These are phyloP conservation scores for Rhynchotus rufescens DNA, from an alignment of 2,797 vertebrate species.

Conservation along the genomic window DNA sequence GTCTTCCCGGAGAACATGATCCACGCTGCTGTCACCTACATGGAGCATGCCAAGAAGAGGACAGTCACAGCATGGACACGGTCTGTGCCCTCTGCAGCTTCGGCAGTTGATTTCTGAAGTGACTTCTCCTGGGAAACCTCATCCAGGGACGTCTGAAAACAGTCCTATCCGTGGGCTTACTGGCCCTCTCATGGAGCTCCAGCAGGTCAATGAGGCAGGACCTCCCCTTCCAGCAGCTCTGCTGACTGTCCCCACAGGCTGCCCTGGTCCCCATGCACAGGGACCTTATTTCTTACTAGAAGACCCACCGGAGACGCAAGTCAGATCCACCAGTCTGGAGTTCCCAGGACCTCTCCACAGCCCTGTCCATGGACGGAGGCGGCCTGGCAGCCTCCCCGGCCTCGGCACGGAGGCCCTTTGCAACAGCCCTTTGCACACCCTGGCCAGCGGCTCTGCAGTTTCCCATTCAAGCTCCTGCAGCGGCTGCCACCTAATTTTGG, in stretches of 20 bases:
- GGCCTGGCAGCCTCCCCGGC: not conserved
- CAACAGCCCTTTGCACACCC: not conserved
- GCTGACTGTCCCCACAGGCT: not conserved
- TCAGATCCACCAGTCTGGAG: not conserved
- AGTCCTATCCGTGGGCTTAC: fast-evolving
- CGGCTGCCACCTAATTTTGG: not conserved
- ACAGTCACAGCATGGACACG: too few relatives aligned
- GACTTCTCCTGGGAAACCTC: not conserved
- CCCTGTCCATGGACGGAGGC: not conserved
- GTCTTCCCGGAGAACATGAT: too few relatives aligned
- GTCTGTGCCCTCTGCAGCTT: too few relatives aligned
- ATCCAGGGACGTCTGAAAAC: fast-evolving
- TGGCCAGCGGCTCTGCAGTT: not conserved
- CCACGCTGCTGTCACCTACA: too few relatives aligned
- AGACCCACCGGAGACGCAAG: not conserved
- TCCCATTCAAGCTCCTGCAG: not conserved
- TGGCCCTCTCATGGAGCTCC: fast-evolving
- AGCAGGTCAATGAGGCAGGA: not conserved
- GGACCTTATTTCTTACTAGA: not conserved
- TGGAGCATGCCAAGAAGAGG: too few relatives aligned
- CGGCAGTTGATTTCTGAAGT: not conserved
- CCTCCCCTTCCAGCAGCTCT: not conserved
- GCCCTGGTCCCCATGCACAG: not conserved
- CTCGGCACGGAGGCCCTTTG: not conserved
- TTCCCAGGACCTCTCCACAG: slow-evolving; percentile 26